Base-by-base conservation (phyloP, 2,113 vertebrate species). In the Gorsachius goisagi region DNA sequence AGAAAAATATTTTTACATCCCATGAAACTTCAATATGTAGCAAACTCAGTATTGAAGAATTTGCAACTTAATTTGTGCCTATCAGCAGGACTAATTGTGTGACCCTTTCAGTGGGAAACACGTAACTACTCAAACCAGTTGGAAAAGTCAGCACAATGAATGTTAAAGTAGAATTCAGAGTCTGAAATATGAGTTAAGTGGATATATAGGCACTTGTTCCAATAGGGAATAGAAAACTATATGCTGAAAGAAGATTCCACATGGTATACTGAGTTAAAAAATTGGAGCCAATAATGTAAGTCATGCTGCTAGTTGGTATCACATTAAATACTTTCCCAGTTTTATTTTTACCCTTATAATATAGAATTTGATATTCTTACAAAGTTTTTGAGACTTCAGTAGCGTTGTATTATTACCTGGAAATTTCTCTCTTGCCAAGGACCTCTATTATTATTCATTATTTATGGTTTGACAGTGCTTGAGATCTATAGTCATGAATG, bases 161-260 rank as follows among this genome's bases (percentile, higher is more conserved):
- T 44, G 20, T 14, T 56, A 30, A 53, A 79, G 60, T 52, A 50
- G 23, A 81, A 67, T 69, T 86, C 20, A 52, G 56, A 72, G 41
- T 44, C 27, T 74, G 35, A 83, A 84, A 58, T 44, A 59, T 27
- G 21, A 81, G 5, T 6, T 69, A 45, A 56, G 22, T 55, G 17
- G 37, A 62, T 5, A 45, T n/a, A 50, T 0, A 0, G 17, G 15
- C 15, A 20, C 13, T 52, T 83, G 12, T 3, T 37, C 32, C 35
- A 68, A 30, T 24, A 66, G 7, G 14, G 11, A 83, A 52, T 8
- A 83, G 21, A 88, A 80, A 71, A 55, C 20, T 58, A 15, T 23
- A 6, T 53, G 41, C 28, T 80, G 22, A 84, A 78, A 88, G 33
- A 58, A 75, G 41, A 45, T 62, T 86, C 16, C 27, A n/a, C 6